phyloP scores from a whole-genome alignment of 2,113 vertebrate genomes.

The Microcebus jonahi region DNA sequence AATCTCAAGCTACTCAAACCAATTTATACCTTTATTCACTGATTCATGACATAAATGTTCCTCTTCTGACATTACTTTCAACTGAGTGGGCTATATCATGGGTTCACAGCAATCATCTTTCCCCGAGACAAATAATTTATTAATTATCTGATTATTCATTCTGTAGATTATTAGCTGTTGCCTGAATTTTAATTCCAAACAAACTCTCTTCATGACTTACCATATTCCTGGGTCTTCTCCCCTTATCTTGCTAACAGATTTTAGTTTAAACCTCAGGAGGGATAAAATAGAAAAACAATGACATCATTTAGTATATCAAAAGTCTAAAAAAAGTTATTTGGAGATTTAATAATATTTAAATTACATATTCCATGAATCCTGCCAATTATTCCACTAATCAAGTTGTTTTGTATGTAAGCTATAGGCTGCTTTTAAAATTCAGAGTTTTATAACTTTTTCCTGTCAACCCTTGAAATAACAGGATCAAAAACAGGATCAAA shows the following conservation, averaged over 20 bases:
- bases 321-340: background rate
- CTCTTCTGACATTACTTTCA: background rate
- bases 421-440: background rate
- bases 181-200: slow-evolving; percentile 30
- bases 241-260: background rate
- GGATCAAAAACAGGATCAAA: too few species aligned
- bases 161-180: background rate
- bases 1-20: background rate
- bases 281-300: background rate
- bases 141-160: background rate
- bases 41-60: background rate
- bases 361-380: background rate
- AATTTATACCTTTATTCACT: background rate
- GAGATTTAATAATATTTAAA: background rate
- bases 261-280: slow-evolving; percentile 12
- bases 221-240: background rate
- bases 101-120: background rate
- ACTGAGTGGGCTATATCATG: background rate
- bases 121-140: background rate
- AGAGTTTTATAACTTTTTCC: background rate
- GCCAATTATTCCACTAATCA: background rate
- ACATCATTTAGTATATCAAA: background rate
- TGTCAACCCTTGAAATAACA: background rate
- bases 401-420: background rate
- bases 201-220: background rate